Evolutionary conservation across 2,113 vertebrate species (phyloP).

Genomic region (Mirza zaza): DNA sequence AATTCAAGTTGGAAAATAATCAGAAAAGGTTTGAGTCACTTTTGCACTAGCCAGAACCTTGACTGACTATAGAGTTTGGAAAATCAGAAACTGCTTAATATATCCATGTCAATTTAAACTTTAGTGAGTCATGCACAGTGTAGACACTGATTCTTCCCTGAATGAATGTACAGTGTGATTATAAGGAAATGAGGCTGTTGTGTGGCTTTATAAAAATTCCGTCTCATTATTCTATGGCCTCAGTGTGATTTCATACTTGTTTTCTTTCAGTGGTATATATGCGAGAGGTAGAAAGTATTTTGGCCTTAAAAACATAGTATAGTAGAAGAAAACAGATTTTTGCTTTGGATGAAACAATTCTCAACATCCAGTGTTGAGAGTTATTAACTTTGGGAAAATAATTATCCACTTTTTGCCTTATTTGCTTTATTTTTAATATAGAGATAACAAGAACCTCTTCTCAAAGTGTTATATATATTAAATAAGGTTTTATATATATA

Average conservation of each 20-base stretch:
- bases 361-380: background rate
- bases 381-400: background rate
- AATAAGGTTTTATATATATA: background rate
- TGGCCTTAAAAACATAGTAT: background rate
- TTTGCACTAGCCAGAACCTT: background rate
- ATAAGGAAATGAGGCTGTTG: background rate
- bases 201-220: background rate
- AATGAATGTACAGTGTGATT: background rate
- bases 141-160: background rate
- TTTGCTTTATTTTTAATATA: slow-evolving; percentile 9
- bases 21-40: background rate
- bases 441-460: background rate
- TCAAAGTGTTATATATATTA: background rate
- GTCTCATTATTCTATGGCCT: background rate
- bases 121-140: accelerated
- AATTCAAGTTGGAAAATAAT: background rate
- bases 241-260: background rate
- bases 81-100: background rate
- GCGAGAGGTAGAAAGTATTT: background rate
- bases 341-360: background rate
- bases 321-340: background rate
- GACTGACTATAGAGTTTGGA: background rate
- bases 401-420: background rate
- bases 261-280: background rate
- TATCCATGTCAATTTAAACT: background rate